A percentile compares a stretch with the other conserved stretches of the same genome.
Evolutionary conservation across 2,888 invertebrate species (phyloP).

Genomic region (Pyralis farinalis): DNA sequence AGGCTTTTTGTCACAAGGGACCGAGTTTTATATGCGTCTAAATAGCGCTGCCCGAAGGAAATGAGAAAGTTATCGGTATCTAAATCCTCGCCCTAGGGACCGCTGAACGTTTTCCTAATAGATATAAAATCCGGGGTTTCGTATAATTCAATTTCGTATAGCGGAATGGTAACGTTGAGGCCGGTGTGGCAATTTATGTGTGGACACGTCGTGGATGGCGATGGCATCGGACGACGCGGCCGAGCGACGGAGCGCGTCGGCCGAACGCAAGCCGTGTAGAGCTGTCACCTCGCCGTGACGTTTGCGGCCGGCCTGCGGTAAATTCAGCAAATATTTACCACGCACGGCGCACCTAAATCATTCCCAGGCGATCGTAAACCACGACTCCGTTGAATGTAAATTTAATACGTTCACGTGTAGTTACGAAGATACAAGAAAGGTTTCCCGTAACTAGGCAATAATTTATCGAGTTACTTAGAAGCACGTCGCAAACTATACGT

Average conservation of each 20-base stretch:
- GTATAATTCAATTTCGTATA: slow-evolving; percentile 70
- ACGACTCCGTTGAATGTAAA: slow-evolving; percentile 26
- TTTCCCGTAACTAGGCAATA: slow-evolving; percentile 14
- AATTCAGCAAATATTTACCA: slow-evolving; percentile 40
- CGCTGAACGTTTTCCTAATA: slow-evolving; percentile 67
- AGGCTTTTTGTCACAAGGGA: slow-evolving; percentile 43
- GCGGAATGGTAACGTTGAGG: slow-evolving; percentile 38
- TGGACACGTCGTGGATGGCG: slow-evolving; percentile 36
- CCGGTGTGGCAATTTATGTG: slow-evolving; percentile 50
- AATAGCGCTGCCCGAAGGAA: slow-evolving; percentile 64
- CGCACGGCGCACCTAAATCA: slow-evolving; percentile 29
- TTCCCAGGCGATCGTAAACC: slow-evolving; percentile 33
- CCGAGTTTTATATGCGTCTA: slow-evolving; percentile 48
- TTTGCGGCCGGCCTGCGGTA: slow-evolving; percentile 22
- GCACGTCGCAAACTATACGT: neutral
- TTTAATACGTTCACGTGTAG: slow-evolving; percentile 26
- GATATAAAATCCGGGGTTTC: slow-evolving; percentile 72
- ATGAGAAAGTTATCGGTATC: slow-evolving; percentile 77
- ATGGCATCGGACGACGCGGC: slow-evolving; percentile 18
- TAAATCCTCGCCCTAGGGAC: slow-evolving; percentile 68
- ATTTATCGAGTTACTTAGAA: slow-evolving; percentile 7
- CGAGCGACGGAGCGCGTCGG: slow-evolving; percentile 4
- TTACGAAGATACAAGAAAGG: slow-evolving; percentile 11
- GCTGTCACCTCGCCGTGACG: slow-evolving; percentile 20
- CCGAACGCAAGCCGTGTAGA: slow-evolving; percentile 14